A percentile compares a stretch with the other conserved stretches of the same genome.
Evolutionary conservation across 2,113 vertebrate genomes (phyloP).

Genomic region (Thomomys bottae): DNA sequence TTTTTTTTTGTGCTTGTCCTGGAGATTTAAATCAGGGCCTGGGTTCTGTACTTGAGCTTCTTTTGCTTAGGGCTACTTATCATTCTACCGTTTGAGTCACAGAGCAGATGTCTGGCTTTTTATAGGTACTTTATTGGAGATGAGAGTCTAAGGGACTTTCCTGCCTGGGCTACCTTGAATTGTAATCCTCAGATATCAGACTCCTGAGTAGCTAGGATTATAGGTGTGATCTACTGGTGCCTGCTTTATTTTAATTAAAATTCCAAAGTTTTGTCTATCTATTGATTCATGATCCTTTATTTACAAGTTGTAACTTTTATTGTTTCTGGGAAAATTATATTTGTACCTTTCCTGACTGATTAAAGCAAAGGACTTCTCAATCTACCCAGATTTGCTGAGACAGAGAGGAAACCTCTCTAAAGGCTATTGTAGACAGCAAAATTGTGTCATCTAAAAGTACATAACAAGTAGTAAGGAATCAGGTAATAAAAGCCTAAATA

Average conservation of each 20-base stretch:
- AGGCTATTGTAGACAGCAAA: background rate
- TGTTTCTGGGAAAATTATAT: background rate
- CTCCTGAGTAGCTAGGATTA: no score
- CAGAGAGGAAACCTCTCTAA: background rate
- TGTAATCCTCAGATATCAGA: no score
- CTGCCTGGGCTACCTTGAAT: no score
- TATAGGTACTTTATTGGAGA: no score
- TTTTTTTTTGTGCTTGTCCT: no score
- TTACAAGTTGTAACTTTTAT: background rate
- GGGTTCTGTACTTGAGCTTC: no score
- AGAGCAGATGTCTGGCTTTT: no score
- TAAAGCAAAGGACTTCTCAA: background rate
- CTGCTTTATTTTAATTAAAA: background rate
- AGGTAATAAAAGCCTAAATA: background rate
- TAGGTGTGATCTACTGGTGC: no score
- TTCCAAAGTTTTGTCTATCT: background rate
- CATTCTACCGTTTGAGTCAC: no score
- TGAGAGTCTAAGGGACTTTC: no score
- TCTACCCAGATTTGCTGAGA: background rate
- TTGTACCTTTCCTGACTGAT: background rate
- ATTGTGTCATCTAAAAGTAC: background rate
- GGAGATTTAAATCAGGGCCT: no score
- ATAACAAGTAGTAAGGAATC: background rate
- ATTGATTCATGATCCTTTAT: background rate
- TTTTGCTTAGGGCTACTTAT: no score